Evolutionary conservation across 2,888 invertebrate species (phyloP), one percentile per base, ranked within the genome.

Genomic region (Chloroclysta siterata): DNA sequence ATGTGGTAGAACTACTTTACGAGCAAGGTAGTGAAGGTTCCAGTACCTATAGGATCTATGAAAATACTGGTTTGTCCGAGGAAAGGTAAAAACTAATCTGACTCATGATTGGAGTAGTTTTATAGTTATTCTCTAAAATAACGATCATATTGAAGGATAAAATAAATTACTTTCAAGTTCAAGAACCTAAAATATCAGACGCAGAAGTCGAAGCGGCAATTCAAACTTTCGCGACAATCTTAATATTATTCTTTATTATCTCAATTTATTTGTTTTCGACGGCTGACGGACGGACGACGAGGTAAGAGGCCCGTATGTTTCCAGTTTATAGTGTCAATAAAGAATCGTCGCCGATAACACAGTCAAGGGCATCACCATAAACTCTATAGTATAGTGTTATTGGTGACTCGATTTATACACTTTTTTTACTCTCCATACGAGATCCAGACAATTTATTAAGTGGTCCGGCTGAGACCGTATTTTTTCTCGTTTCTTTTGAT

Each of bases 361-460:
- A 75, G 82, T 65, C 65, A 65, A 62, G 65, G 88, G 84, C 84
- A 79, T 83, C 81, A 83, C 89, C 88, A 89, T 89, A 90, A 90
- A 90, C 90, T 88, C 80, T 89, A 90, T 88, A 88, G 85, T 85
- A 80, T 75, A 76, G 84, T 79, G 88, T 90, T 90, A 90, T 91
- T 88, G 88, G 80, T 82, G 85, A 85, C 87, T 88, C 86, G 85
- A 82, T 87, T 87, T 87, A 87, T 84, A 80, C 74, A 81, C 78
- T 83, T 85, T 86, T 85, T 85, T 83, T 80, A 78, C 76, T 72
- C 73, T 74, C 73, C 72, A 76, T 79, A 77, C 80, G 76, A 74
- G 76, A 78, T 73, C 69, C 81, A 77, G 77, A 85, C 86, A 88
- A 88, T 88, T 87, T 89, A 90, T 90, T 87, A 85, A 86, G 87